Evolutionary conservation across 2,888 invertebrate genomes (phyloP).

Genomic region (Byasa hedistus): DNA sequence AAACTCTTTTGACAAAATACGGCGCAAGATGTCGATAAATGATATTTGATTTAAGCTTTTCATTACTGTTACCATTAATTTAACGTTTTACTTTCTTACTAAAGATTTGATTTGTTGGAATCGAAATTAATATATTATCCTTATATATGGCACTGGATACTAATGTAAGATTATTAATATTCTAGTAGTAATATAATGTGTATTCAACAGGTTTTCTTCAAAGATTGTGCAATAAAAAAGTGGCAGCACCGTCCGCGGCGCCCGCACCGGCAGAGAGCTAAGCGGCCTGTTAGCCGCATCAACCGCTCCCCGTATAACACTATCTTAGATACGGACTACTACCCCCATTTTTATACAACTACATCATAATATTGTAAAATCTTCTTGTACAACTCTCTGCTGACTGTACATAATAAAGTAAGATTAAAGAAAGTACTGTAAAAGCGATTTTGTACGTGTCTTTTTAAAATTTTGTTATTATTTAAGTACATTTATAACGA

Average conservation of each 20-base stretch:
- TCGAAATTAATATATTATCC: not conserved
- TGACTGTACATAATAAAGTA: constrained; percentile 77
- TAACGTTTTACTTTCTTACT: not conserved
- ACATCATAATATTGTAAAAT: constrained; percentile 43
- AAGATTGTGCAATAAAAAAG: constrained; percentile 85
- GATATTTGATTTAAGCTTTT: not conserved
- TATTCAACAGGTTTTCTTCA: constrained; percentile 88
- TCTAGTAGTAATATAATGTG: not conserved
- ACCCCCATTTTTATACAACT: constrained; percentile 69
- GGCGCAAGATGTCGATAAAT: not conserved
- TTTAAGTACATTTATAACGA: constrained; percentile 77
- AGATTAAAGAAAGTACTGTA: constrained; percentile 78
- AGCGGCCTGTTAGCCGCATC: constrained; percentile 35
- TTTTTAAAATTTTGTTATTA: constrained; percentile 72
- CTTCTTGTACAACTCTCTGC: constrained; percentile 70
- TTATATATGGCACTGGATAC: not conserved
- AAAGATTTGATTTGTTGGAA: not conserved
- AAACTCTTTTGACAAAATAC: not conserved
- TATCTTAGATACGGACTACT: constrained; percentile 69
- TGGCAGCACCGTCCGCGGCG: constrained; percentile 52
- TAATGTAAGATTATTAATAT: not conserved
- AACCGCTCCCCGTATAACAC: constrained; percentile 54
- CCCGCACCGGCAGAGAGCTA: constrained; percentile 52
- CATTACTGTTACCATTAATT: not conserved
- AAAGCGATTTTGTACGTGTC: constrained; percentile 77